Evolutionary conservation across 2,113 vertebrate genomes (phyloP).

Genomic region (Cromileptes altivelis): DNA sequence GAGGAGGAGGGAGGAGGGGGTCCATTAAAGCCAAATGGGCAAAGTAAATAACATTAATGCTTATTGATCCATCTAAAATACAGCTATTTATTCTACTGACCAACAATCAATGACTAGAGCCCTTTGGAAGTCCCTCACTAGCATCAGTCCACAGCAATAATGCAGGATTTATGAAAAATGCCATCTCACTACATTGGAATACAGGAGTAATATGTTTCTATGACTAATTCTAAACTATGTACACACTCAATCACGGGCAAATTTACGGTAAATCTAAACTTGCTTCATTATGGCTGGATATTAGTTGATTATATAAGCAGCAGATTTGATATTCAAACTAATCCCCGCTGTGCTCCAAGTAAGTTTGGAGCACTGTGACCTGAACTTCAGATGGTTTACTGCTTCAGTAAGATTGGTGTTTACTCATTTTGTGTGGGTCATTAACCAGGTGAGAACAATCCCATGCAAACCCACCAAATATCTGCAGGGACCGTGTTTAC

Average conservation of each 20-base stretch:
- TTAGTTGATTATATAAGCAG: not conserved
- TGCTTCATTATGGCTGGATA: not conserved
- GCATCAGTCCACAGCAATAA: not conserved
- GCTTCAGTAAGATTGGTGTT: not conserved
- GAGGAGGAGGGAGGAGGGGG: not conserved
- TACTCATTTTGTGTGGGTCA: not conserved
- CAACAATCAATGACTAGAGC: conserved; percentile 40
- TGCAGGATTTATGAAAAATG: not conserved
- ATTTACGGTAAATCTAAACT: conserved; percentile 10
- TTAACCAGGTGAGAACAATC: not conserved
- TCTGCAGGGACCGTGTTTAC: not conserved
- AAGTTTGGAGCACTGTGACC: not conserved
- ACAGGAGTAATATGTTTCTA: conserved; percentile 10
- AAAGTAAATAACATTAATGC: conserved; percentile 38
- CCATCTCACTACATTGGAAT: not conserved
- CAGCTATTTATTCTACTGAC: conserved; percentile 55
- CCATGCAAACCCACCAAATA: not conserved
- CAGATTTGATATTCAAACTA: not conserved
- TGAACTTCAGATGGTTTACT: not conserved
- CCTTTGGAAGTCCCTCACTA: conserved; percentile 18
- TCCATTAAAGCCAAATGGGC: not conserved
- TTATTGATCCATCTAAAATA: conserved; percentile 57
- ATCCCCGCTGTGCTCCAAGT: not conserved
- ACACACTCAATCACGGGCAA: conserved; percentile 1
- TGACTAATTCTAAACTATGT: conserved; percentile 3